Evolutionary conservation across 2,888 invertebrate species (phyloP).

Genomic region (Balanococcus diminutus): DNA sequence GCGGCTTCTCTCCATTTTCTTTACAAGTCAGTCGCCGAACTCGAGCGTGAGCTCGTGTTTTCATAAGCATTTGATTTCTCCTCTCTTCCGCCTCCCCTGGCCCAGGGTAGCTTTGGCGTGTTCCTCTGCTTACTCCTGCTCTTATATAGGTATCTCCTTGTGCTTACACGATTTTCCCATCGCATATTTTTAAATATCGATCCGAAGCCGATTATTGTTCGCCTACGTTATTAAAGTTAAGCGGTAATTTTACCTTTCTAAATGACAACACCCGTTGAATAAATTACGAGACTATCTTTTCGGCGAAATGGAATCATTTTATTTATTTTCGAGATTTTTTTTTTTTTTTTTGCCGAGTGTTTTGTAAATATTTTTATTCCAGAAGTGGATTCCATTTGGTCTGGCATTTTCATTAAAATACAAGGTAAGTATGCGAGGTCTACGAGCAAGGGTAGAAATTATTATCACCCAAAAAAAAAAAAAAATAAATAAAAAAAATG

Average conservation of each 20-base stretch:
- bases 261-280: constrained; percentile 12
- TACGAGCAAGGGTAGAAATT: too few species aligned
- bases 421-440: too few species aligned
- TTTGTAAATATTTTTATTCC: neutral
- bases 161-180: neutral
- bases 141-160: neutral
- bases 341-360: neutral
- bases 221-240: neutral
- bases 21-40: neutral
- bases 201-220: constrained; percentile 4
- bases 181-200: constrained; percentile 16
- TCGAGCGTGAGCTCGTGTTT: neutral
- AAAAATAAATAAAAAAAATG: too few species aligned
- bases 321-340: neutral
- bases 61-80: neutral
- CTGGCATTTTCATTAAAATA: too few species aligned
- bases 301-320: neutral
- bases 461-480: too few species aligned
- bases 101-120: neutral
- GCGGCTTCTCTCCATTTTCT: neutral
- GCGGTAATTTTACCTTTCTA: neutral
- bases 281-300: neutral
- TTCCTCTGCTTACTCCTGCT: neutral
- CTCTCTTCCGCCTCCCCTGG: neutral
- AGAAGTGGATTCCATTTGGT: neutral